These are phyloP conservation scores for Babylonia areolata DNA, from an alignment of 1,140 invertebrate genomes.

Conservation along the genomic window DNA sequence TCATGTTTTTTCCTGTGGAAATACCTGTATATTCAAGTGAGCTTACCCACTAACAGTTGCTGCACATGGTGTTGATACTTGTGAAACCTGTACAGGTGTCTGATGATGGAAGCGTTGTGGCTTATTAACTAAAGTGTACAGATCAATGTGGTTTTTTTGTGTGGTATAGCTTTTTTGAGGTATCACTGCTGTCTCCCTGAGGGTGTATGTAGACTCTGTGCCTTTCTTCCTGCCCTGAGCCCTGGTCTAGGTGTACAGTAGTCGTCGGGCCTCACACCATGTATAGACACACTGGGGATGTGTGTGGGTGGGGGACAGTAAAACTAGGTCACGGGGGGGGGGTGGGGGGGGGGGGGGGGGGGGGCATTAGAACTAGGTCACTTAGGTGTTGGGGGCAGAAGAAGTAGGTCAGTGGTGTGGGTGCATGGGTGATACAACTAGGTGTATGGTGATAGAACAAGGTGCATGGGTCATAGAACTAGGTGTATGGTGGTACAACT, in stretches of 20 bases:
- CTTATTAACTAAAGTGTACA: neutral
- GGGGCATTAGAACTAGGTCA: too few species aligned
- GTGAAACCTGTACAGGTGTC: neutral
- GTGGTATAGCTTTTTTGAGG: neutral
- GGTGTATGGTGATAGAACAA: too few species aligned
- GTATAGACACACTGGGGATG: neutral
- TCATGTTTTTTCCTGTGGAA: too few species aligned
- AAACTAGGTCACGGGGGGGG: too few species aligned
- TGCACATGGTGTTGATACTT: neutral
- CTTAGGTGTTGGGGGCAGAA: too few species aligned
- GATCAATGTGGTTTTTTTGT: neutral
- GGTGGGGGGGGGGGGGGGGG: too few species aligned
- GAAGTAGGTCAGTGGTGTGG: too few species aligned
- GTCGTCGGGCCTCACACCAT: neutral
- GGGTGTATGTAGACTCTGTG: neutral
- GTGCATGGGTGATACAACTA: too few species aligned
- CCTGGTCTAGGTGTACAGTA: neutral
- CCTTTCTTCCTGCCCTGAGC: neutral
- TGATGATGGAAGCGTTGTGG: neutral
- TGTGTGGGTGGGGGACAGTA: too few species aligned
- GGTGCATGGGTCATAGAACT: too few species aligned
- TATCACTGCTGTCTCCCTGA: neutral
- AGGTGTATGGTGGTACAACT: too few species aligned
- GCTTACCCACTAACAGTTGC: neutral
- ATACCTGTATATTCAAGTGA: too few species aligned